A percentile compares a stretch with the other conserved stretches of the same genome.
Conservation (phyloP, 2,113 vertebrate species). For the Hyperopisus bebe region DNA sequence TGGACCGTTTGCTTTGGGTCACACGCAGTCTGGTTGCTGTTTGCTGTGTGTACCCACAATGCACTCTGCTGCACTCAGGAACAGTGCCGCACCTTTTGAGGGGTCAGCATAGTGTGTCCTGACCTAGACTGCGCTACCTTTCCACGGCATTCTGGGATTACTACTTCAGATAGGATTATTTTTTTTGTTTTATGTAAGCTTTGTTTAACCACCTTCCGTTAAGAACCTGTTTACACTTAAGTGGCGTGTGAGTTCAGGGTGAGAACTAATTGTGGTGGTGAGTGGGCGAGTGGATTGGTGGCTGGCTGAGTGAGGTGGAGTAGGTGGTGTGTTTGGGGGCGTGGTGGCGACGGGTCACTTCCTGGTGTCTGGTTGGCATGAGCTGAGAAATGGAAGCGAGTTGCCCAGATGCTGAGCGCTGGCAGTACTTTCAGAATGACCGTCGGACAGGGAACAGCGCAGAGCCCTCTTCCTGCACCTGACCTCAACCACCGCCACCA, state of each 20-base stretch:
- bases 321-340: neutral
- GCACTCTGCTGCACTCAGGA: neutral
- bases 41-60: neutral
- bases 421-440: neutral
- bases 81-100: neutral
- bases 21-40: neutral
- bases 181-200: neutral
- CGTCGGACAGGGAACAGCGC: neutral
- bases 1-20: neutral
- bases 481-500: neutral
- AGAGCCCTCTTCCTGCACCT: neutral
- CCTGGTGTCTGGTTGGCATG: neutral
- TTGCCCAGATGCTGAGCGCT: neutral
- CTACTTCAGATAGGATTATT: neutral
- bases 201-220: neutral
- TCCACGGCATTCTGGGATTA: neutral
- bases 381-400: neutral
- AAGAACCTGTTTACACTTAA: neutral
- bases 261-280: neutral
- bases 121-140: neutral
- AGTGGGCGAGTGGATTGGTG: neutral
- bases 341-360: neutral
- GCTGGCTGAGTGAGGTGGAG: neutral
- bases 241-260: neutral
- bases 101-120: neutral